Evolutionary conservation across 2,113 vertebrate genomes (phyloP), one percentile per base, ranked within the genome.

Genomic region (Varanus salvator): DNA sequence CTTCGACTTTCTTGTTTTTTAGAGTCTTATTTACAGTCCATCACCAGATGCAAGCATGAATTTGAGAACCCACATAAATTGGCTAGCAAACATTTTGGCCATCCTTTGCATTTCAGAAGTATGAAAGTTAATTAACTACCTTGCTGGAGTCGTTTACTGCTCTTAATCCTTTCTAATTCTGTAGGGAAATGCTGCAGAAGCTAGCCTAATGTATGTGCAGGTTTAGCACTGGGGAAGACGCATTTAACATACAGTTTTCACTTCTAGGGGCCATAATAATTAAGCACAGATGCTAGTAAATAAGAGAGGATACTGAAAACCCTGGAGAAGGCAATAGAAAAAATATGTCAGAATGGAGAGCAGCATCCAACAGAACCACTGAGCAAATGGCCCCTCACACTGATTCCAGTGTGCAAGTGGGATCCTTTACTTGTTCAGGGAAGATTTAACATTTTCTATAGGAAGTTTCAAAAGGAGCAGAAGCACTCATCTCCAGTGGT

Each of bases 11-110:
- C 54, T 88, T 89, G 21, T 66, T 89, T 90, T 50, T 90, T 91
- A 68, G 92, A 94, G 82, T 86, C 52, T 90, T 88, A 68, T 71
- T 94, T 84, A 93, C 80, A 60, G 93, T 94, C 92, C 87, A 87
- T 91, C 93, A 91, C 91, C 75, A 91, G 77, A 94, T 71, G 54
- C 80, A 89, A 92, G 87, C 19, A 92, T 78, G 8, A 6, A 72
- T 75, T 92, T 95, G 92, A 89, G 89, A 52, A 84, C 54, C 34
- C 94, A 93, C 94, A 88, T 31, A 87, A 75, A 87, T 69, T 90
- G 90, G 31, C 4, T 21, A 80, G 74, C 12, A 76, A 25, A 57
- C 57, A 66, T 31, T n/a, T 31, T 50, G 69, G 19, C 23, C 12
- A 38, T 44, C 88, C 86, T 90, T 84, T 86, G 88, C 88, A 19